Evolutionary conservation across 1,140 invertebrate species (phyloP).

Genomic region (Apis florea): DNA sequence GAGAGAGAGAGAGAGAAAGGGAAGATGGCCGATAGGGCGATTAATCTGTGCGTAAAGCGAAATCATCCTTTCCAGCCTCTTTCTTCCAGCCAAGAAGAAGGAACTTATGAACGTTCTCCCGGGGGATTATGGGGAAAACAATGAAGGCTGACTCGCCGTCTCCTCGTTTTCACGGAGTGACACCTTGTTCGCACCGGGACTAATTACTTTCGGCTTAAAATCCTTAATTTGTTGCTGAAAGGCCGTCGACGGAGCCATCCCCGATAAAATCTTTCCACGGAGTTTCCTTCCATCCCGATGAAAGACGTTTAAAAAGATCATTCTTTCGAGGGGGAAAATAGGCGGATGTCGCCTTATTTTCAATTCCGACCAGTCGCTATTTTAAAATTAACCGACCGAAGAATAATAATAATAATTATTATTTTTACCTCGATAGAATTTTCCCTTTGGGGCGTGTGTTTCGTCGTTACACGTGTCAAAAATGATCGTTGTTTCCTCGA

Average conservation of each 20-base stretch:
- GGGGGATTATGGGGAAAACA: constrained; percentile 59
- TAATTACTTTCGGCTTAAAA: constrained; percentile 71
- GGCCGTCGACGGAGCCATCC: constrained; percentile 9
- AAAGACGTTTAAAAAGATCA: constrained; percentile 36
- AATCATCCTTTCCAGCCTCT: constrained; percentile 32
- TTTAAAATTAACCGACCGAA: no score
- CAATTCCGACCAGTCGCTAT: background rate
- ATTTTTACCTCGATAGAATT: no score
- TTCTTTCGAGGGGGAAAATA: background rate
- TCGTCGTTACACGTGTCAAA: no score
- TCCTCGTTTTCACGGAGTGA: constrained; percentile 58
- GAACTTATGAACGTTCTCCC: constrained; percentile 58
- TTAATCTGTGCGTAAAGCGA: constrained; percentile 31
- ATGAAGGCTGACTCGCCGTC: constrained; percentile 59
- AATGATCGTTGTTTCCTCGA: no score
- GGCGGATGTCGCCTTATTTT: background rate
- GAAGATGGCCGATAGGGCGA: constrained; percentile 22
- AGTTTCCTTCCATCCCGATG: background rate
- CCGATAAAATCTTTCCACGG: constrained; percentile 46
- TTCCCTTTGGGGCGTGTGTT: no score
- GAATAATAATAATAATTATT: background rate
- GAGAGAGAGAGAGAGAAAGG: background rate
- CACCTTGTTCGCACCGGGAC: constrained; percentile 63
- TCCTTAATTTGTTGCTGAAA: constrained; percentile 68
- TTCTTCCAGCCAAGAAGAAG: constrained; percentile 24